Percentiles rank a stretch among this genome's conserved stretches.
Conservation (phyloP, 1,140 invertebrate genomes). For the Aphidius gifuensis region DNA sequence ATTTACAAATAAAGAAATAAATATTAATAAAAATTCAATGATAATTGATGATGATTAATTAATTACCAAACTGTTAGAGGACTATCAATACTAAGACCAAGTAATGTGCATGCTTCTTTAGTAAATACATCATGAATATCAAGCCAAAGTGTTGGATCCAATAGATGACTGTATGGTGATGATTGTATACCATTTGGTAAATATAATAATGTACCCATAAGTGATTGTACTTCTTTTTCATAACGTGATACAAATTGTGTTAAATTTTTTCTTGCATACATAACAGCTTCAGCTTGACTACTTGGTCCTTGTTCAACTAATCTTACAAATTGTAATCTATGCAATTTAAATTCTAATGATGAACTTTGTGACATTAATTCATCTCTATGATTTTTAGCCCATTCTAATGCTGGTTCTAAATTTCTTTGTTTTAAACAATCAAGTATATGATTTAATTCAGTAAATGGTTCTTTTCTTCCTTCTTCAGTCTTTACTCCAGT, state of each 20-base stretch:
- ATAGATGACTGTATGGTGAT: slow-evolving; percentile 78
- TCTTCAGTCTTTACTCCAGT: slow-evolving; percentile 68
- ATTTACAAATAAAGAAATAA: slow-evolving; percentile 9
- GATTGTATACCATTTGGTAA: slow-evolving; percentile 73
- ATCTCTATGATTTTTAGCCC: slow-evolving; percentile 66
- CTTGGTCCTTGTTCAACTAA: slow-evolving; percentile 66
- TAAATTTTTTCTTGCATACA: slow-evolving; percentile 83
- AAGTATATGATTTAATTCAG: slow-evolving; percentile 81
- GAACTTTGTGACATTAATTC: slow-evolving; percentile 62
- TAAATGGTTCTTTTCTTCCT: slow-evolving; percentile 76
- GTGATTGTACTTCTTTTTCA: slow-evolving; percentile 81
- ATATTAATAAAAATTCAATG: not conserved
- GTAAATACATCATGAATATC: slow-evolving; percentile 82
- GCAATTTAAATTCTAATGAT: slow-evolving; percentile 83
- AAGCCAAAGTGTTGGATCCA: slow-evolving; percentile 78
- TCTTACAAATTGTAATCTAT: slow-evolving; percentile 70
- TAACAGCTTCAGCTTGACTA: slow-evolving; percentile 74
- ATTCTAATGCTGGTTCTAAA: slow-evolving; percentile 77
- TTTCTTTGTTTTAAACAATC: slow-evolving; percentile 76
- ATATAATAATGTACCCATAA: slow-evolving; percentile 87
- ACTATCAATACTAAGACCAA: slow-evolving; percentile 87
- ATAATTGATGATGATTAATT: not conserved
- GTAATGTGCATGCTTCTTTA: slow-evolving; percentile 85
- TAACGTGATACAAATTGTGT: slow-evolving; percentile 77
- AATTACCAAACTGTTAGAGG: slow-evolving; percentile 69